A percentile compares a stretch with the other conserved stretches of the same genome.
phyloP scores from a whole-genome alignment of 2,888 invertebrate species.

The Plebejus anna region DNA sequence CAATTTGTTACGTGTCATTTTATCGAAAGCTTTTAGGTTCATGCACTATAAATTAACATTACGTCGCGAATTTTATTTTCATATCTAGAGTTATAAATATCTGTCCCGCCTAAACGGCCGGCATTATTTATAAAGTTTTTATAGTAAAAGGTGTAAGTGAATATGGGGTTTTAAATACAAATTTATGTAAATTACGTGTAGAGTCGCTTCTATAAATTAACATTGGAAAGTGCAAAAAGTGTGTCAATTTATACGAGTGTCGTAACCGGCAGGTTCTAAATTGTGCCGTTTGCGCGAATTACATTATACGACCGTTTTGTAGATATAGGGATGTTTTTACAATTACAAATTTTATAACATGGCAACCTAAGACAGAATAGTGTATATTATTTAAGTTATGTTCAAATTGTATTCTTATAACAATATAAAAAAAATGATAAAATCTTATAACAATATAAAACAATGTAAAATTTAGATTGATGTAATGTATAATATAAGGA shows the following conservation, averaged over 20 bases:
- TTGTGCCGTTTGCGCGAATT: constrained; percentile 7
- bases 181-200: constrained; percentile 15
- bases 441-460: too few species aligned
- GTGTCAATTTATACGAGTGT: constrained; percentile 19
- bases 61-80: constrained; percentile 18
- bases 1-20: constrained; percentile 8
- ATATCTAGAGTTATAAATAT: constrained; percentile 8
- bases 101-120: constrained; percentile 1
- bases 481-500: too few species aligned
- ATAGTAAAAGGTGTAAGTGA: constrained; percentile 28
- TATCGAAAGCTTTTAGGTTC: constrained; percentile 18
- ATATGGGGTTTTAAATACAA: constrained; percentile 13
- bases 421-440: too few species aligned
- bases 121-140: constrained; percentile 27
- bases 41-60: constrained; percentile 18
- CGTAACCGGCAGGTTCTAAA: constrained; percentile 23
- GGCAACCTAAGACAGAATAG: neutral
- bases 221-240: constrained; percentile 27
- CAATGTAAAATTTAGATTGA: too few species aligned
- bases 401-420: neutral
- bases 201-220: constrained; percentile 16
- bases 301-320: constrained; percentile 11
- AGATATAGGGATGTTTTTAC: neutral
- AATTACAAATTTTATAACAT: neutral
- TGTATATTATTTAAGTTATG: too few species aligned